These are phyloP conservation scores for Hyles lineata DNA, from an alignment of 2,888 invertebrate species.

Conservation along the genomic window DNA sequence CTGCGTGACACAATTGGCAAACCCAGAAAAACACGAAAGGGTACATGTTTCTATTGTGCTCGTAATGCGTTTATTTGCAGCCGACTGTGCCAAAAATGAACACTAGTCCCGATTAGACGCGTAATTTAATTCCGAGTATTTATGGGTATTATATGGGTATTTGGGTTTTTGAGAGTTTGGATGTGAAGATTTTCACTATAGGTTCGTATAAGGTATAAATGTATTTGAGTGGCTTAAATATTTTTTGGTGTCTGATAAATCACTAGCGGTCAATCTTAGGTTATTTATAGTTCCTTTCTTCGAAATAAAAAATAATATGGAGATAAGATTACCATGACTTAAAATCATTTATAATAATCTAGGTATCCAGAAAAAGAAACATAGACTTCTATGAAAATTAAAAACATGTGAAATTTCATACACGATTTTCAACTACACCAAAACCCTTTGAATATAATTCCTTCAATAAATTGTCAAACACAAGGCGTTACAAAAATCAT, in stretches of 20 bases:
- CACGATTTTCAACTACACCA: too few species aligned
- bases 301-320: too few species aligned
- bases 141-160: background rate
- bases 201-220: background rate
- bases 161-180: slow-evolving; percentile 18
- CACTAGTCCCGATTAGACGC: slow-evolving; percentile 4
- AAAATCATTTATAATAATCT: too few species aligned
- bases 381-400: too few species aligned
- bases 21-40: slow-evolving; percentile 53
- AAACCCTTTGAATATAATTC: too few species aligned
- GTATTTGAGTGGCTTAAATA: background rate
- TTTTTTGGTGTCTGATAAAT: background rate
- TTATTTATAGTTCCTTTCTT: too few species aligned
- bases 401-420: too few species aligned
- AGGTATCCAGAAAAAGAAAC: too few species aligned
- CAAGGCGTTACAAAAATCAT: slow-evolving; percentile 12
- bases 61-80: slow-evolving; percentile 21
- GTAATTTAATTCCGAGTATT: background rate
- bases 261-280: too few species aligned
- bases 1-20: slow-evolving; percentile 48
- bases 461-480: background rate
- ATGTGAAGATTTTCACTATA: background rate
- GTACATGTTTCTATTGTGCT: slow-evolving; percentile 41
- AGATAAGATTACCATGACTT: too few species aligned
- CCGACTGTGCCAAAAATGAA: slow-evolving; percentile 14